A percentile compares a stretch with the other conserved stretches of the same genome.
Conservation (phyloP, 2,888 invertebrate species). For the Axea sp. region DNA sequence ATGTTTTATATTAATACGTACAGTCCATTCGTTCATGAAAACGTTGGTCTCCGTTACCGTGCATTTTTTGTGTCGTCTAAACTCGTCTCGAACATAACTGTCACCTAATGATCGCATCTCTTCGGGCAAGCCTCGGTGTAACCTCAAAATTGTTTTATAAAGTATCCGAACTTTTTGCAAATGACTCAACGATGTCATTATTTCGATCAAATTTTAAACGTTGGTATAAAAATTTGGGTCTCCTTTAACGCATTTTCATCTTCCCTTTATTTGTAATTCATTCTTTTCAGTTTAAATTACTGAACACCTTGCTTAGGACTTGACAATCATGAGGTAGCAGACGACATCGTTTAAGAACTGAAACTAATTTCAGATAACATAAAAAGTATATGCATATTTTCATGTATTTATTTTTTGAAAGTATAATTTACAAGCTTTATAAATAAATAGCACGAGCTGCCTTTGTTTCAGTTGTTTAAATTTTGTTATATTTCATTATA, state of each 20-base stretch:
- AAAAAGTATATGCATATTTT: too few relatives aligned
- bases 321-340: too few relatives aligned
- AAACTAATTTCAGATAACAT: too few relatives aligned
- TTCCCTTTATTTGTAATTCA: too few relatives aligned
- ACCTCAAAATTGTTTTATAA: constrained; percentile 88
- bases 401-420: too few relatives aligned
- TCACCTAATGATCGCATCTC: constrained; percentile 87
- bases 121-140: constrained; percentile 88
- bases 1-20: constrained; percentile 78
- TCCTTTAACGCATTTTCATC: not conserved
- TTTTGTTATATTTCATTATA: too few relatives aligned
- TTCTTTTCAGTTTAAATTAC: too few relatives aligned
- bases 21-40: constrained; percentile 95
- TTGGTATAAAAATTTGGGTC: not conserved
- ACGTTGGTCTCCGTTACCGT: constrained; percentile 85
- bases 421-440: too few relatives aligned
- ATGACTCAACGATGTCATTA: constrained; percentile 79
- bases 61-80: constrained; percentile 89
- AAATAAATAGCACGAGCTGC: too few relatives aligned
- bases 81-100: constrained; percentile 90
- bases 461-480: too few relatives aligned
- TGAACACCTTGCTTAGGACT: too few relatives aligned
- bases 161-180: constrained; percentile 84
- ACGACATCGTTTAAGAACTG: too few relatives aligned
- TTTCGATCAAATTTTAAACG: constrained; percentile 10